Evolutionary conservation across 2,888 invertebrate species (phyloP).

Genomic region (Oligia fasciuncula): DNA sequence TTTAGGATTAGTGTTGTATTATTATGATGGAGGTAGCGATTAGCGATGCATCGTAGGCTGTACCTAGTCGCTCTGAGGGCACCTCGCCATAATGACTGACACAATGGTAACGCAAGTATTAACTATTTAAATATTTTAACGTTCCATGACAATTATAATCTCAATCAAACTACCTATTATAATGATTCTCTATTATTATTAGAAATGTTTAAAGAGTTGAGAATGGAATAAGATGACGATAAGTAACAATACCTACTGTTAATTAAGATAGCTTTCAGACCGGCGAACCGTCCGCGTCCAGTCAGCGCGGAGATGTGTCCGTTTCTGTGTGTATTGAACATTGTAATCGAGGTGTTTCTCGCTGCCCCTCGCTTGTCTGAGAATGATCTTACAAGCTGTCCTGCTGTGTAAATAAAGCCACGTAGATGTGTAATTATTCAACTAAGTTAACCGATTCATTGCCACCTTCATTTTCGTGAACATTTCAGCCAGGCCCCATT

Average conservation of each 20-base stretch:
- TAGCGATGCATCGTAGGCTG: slow-evolving; percentile 51
- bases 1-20: slow-evolving; percentile 31
- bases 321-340: neutral
- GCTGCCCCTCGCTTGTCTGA: slow-evolving; percentile 43
- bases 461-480: no score
- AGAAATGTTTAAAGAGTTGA: slow-evolving; percentile 42
- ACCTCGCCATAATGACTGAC: slow-evolving; percentile 66
- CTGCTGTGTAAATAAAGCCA: slow-evolving; percentile 63
- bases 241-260: neutral
- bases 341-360: slow-evolving; percentile 23
- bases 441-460: slow-evolving; percentile 65
- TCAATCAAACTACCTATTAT: slow-evolving; percentile 71
- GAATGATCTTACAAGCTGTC: slow-evolving; percentile 49
- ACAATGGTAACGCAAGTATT: slow-evolving; percentile 64
- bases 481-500: no score
- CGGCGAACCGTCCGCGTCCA: slow-evolving; percentile 47
- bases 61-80: slow-evolving; percentile 47
- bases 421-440: slow-evolving; percentile 60
- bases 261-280: slow-evolving; percentile 38
- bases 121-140: slow-evolving; percentile 56
- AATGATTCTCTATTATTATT: slow-evolving; percentile 56
- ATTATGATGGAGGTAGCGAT: slow-evolving; percentile 37
- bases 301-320: slow-evolving; percentile 9
- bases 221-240: slow-evolving; percentile 20
- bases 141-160: slow-evolving; percentile 63